A percentile compares a stretch with the other conserved stretches of the same genome.
Evolutionary conservation across 2,113 vertebrate genomes (phyloP).

Genomic region (Triplophysa siluroides): DNA sequence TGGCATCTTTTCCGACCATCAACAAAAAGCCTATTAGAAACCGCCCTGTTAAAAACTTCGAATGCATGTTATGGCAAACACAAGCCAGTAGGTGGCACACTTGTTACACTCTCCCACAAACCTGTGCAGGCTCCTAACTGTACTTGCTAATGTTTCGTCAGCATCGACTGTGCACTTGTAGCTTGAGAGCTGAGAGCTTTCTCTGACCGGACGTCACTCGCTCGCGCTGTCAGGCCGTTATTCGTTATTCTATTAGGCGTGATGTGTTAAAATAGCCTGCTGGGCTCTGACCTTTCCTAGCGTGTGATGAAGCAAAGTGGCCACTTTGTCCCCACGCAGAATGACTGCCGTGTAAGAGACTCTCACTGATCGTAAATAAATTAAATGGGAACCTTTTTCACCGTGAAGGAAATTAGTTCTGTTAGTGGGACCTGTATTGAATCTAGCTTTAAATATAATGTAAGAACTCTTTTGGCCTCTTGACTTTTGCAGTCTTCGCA

Average conservation of each 20-base stretch:
- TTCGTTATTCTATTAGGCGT: conserved; percentile 46
- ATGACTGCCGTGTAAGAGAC: conserved; percentile 51
- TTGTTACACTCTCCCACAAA: conserved; percentile 50
- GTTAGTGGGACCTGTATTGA: neutral
- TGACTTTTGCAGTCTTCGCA: neutral
- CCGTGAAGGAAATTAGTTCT: conserved; percentile 21
- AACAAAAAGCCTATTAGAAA: conserved; percentile 41
- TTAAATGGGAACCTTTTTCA: conserved; percentile 49
- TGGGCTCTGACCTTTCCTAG: conserved; percentile 47
- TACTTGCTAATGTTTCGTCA: too few species aligned
- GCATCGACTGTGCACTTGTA: neutral
- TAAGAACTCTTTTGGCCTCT: neutral
- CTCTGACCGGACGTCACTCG: neutral
- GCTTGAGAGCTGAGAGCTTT: conserved; percentile 14
- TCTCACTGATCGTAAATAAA: conserved; percentile 60
- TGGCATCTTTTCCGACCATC: conserved; percentile 49
- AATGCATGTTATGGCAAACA: conserved; percentile 20
- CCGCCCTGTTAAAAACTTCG: conserved; percentile 19
- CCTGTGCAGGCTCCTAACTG: conserved; percentile 7
- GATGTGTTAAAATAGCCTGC: conserved; percentile 43
- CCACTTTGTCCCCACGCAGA: conserved; percentile 37
- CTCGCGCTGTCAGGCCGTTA: neutral
- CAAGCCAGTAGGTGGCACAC: conserved; percentile 66
- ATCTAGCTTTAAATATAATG: conserved; percentile 8
- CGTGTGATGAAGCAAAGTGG: neutral